Evolutionary conservation across 2,888 invertebrate genomes (phyloP), one percentile per base, ranked within the genome.

Genomic region (Eueremaeus valkanovi): DNA sequence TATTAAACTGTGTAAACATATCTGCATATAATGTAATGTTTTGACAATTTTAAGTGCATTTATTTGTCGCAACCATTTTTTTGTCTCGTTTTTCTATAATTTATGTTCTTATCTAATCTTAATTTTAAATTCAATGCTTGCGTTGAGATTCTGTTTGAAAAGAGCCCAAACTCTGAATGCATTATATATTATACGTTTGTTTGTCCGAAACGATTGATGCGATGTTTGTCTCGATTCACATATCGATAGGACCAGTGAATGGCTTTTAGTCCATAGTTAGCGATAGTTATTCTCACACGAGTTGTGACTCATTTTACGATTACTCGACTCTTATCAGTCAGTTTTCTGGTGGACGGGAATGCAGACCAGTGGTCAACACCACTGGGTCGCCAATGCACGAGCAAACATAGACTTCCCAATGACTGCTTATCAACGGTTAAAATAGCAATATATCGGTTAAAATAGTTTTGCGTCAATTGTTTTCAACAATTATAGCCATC

Each of bases 271-370:
- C 3, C n/a, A 21, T 36, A 21, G 3, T 51, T 18, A 51, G 51
- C n/a, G n/a, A n/a, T n/a, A n/a, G n/a, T n/a, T n/a, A n/a, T n/a
- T n/a, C n/a, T n/a, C n/a, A n/a, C n/a, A n/a, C n/a, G n/a, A n/a
- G 18, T 51, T 51, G 51, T 51, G 51, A 51, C n/a, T 51, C 51
- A 51, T 51, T 51, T 51, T 51, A 51, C 51, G 51, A 51, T 51
- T 21, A 51, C 51, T 36, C 5, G 6, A 36, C 5, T 51, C 18
- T 11, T 51, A 11, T 6, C 51, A 51, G 51, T n/a, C n/a, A n/a
- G n/a, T n/a, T 51, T 51, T 51, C 11, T 42, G 42, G 42, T 11
- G n/a, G 36, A 36, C 6, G 5, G 36, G 11, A 51, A 51, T 51
- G 51, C 18, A 11, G 36, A 36, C 36, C n/a, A n/a, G 42, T 42